Conservation (phyloP, 2,113 vertebrate genomes). For the Hirundichthys speculiger region DNA sequence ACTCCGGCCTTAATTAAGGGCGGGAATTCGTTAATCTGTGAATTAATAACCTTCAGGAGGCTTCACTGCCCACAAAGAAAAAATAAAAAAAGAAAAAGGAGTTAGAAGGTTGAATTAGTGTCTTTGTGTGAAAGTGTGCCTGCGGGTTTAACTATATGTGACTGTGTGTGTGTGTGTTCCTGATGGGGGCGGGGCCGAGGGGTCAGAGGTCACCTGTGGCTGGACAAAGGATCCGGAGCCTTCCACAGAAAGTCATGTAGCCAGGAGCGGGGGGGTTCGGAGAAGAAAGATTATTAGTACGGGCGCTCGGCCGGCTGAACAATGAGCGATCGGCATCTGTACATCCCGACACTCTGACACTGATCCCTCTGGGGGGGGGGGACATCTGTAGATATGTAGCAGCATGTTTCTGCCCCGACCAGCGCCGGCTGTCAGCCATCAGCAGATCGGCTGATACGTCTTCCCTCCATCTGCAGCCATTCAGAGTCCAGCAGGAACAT, state of each 20-base stretch:
- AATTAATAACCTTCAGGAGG: constrained; percentile 53
- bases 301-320: constrained; percentile 62
- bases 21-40: constrained; percentile 40
- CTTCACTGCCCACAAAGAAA: constrained; percentile 53
- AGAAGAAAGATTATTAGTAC: constrained; percentile 51
- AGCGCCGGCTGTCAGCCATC: constrained; percentile 36
- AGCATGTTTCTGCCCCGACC: constrained; percentile 43
- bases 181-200: constrained; percentile 48
- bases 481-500: constrained; percentile 11
- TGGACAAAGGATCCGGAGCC: constrained; percentile 66
- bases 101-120: constrained; percentile 28
- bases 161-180: not conserved
- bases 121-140: constrained; percentile 62
- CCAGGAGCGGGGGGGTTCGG: constrained; percentile 35
- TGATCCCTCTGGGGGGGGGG: constrained; percentile 43
- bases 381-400: constrained; percentile 69
- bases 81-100: constrained; percentile 5
- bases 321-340: constrained; percentile 78
- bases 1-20: constrained; percentile 47
- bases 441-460: constrained; percentile 44
- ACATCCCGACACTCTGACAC: constrained; percentile 57
- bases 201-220: constrained; percentile 75
- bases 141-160: constrained; percentile 26
- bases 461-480: constrained; percentile 55
- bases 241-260: constrained; percentile 66